Conservation (phyloP, 2,888 invertebrate genomes). For the Aporophyla nigra region DNA sequence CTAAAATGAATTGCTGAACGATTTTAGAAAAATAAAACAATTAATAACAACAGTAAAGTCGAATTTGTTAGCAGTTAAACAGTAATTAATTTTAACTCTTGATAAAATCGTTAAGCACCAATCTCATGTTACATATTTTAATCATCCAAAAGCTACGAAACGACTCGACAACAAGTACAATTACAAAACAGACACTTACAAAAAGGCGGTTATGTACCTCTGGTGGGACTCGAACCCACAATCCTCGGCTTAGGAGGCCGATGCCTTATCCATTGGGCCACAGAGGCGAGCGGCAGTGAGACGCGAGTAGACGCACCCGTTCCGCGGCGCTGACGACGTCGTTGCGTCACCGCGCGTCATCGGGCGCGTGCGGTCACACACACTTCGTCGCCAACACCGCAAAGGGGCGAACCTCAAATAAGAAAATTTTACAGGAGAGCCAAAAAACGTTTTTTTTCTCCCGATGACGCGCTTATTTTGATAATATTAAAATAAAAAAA, state of each 20-base stretch:
- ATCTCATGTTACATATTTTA: neutral
- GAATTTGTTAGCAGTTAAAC: neutral
- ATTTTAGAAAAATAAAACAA: neutral
- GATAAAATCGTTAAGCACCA: slow-evolving; percentile 18
- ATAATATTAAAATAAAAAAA: too few relatives aligned
- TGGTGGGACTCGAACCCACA: slow-evolving; percentile 97
- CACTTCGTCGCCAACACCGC: too few relatives aligned
- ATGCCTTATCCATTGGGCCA: slow-evolving; percentile 96
- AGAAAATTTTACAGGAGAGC: too few relatives aligned
- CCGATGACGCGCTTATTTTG: too few relatives aligned
- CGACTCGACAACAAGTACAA: neutral
- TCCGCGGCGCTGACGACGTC: slow-evolving; percentile 74
- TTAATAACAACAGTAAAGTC: neutral
- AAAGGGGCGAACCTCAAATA: too few relatives aligned
- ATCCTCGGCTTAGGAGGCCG: slow-evolving; percentile 96
- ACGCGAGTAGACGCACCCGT: slow-evolving; percentile 92
- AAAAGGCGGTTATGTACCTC: slow-evolving; percentile 91
- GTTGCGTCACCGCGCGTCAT: slow-evolving; percentile 80
- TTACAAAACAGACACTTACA: slow-evolving; percentile 59
- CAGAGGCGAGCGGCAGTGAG: slow-evolving; percentile 96
- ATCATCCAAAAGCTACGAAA: slow-evolving; percentile 33
- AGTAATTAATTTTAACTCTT: neutral
- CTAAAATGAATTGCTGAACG: neutral
- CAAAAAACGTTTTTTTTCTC: too few relatives aligned
- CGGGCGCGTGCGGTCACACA: slow-evolving; percentile 74